phyloP scores from a whole-genome alignment of 2,888 invertebrate species.

The Andricus quercusramuli region DNA sequence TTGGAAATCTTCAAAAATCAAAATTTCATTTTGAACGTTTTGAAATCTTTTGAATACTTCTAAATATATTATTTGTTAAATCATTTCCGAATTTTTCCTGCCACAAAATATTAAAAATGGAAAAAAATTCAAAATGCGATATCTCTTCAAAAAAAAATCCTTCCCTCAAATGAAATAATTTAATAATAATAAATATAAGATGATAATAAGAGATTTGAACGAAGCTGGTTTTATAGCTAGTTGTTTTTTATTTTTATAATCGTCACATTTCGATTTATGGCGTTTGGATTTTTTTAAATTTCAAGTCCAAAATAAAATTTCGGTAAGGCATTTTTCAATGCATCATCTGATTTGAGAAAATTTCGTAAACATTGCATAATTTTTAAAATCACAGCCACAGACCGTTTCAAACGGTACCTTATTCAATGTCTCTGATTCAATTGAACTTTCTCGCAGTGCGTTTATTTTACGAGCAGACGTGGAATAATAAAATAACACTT shows the following conservation, averaged over 20 bases:
- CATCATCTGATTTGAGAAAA: neutral
- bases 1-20: too few species aligned
- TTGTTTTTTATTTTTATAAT: constrained; percentile 32
- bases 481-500: constrained; percentile 3
- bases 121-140: too few species aligned
- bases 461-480: neutral
- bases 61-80: too few species aligned
- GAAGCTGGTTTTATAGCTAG: too few species aligned
- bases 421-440: neutral
- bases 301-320: neutral
- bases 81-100: too few species aligned
- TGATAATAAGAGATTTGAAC: too few species aligned
- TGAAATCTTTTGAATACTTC: too few species aligned
- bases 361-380: neutral
- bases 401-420: neutral
- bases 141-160: too few species aligned
- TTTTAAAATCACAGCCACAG: neutral
- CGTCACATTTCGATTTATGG: neutral
- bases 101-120: too few species aligned
- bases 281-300: neutral
- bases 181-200: too few species aligned
- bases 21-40: too few species aligned
- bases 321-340: neutral
- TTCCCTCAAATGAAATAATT: too few species aligned
- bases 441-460: constrained; percentile 5